Percentiles rank a stretch among this genome's conserved stretches.
These are phyloP conservation scores for Onychostoma macrolepis DNA, from an alignment of 2,113 vertebrate genomes.

Conservation along the genomic window DNA sequence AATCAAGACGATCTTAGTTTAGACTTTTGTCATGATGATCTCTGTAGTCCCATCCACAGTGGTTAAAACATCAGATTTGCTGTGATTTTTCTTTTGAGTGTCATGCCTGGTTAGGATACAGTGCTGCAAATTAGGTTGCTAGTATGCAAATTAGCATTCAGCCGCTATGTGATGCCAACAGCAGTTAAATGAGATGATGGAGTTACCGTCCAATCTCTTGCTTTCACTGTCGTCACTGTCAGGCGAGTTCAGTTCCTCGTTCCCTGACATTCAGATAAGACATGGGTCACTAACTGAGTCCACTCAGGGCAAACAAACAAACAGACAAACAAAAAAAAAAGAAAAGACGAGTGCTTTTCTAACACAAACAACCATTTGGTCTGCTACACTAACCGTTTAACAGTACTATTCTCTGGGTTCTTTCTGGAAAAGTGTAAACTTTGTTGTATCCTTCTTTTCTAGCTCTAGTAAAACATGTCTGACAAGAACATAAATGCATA, in stretches of 20 bases:
- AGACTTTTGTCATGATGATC: not conserved
- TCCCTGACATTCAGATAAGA: conserved; percentile 71
- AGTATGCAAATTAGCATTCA: conserved; percentile 16
- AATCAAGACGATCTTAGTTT: not conserved
- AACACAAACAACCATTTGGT: not conserved
- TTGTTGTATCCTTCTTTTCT: not conserved
- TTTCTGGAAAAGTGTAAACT: not conserved
- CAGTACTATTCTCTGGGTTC: not conserved
- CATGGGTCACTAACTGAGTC: conserved; percentile 31
- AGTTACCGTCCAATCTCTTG: conserved; percentile 71
- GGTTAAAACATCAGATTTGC: not conserved
- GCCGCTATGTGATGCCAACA: conserved; percentile 1
- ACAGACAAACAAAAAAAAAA: conserved; percentile 2
- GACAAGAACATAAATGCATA: not conserved
- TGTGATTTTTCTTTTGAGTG: not conserved
- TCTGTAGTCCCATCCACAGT: not conserved
- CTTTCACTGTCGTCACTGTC: conserved; percentile 76
- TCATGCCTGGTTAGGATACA: not conserved
- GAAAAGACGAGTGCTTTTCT: not conserved
- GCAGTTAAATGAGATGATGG: conserved; percentile 23
- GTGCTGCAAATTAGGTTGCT: not conserved
- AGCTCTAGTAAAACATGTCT: not conserved
- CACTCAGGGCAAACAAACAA: not conserved
- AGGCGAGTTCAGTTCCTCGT: conserved; percentile 73
- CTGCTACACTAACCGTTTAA: not conserved